phyloP scores from a whole-genome alignment of 1,140 invertebrate genomes.

The Araneus ventricosus region DNA sequence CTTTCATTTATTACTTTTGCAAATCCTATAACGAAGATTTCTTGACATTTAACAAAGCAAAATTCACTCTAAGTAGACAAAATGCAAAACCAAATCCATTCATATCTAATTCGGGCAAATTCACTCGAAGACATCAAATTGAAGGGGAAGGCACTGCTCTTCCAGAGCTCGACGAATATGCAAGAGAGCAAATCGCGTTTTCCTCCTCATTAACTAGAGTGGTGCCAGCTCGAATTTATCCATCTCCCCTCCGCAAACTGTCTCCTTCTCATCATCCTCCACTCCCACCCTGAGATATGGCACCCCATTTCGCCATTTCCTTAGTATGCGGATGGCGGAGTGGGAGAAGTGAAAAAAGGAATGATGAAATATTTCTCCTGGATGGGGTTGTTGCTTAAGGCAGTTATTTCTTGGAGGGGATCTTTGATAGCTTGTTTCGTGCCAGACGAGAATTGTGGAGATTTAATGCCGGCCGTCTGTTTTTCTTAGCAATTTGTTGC shows the following conservation, averaged over 20 bases:
- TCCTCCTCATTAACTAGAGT: conserved; percentile 13
- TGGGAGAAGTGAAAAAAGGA: neutral
- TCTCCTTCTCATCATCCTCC: neutral
- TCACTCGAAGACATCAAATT: neutral
- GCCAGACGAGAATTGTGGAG: neutral
- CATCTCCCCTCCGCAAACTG: neutral
- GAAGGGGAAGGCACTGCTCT: neutral
- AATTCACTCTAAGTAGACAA: no score
- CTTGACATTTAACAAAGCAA: no score
- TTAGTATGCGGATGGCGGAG: neutral
- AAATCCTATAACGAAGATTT: no score
- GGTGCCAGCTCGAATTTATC: neutral
- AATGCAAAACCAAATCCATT: no score
- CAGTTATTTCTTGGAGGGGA: conserved; percentile 15
- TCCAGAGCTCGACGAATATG: neutral
- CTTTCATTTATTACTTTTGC: no score
- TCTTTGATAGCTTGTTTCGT: conserved; percentile 19
- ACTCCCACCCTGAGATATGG: neutral
- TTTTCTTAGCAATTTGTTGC: neutral
- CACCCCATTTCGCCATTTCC: neutral
- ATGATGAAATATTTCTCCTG: conserved; percentile 2
- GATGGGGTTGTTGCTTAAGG: conserved; percentile 20
- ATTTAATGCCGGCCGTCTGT: neutral
- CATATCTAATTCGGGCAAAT: no score
- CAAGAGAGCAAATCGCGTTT: neutral